Conservation (phyloP, 2,888 invertebrate genomes). For the Sphaerophoria taeniata region DNA sequence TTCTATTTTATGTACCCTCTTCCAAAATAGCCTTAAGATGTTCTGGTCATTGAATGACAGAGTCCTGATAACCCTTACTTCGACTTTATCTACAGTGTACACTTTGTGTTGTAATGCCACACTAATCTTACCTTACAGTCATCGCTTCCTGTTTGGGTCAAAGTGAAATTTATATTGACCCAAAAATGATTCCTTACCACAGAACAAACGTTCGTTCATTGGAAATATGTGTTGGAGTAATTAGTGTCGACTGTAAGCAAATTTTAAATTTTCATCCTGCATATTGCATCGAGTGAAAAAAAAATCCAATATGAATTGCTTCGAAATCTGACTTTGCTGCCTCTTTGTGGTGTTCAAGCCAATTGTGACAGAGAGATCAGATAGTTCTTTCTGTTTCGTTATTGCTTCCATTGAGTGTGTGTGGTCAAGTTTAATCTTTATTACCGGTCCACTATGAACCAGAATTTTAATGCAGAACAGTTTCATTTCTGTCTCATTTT, state of each 20-base stretch:
- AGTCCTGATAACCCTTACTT: neutral
- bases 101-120: neutral
- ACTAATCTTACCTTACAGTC: conserved; percentile 3
- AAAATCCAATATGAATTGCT: neutral
- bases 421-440: conserved; percentile 69
- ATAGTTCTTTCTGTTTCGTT: no score
- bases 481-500: neutral
- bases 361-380: no score
- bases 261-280: neutral
- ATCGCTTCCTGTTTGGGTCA: neutral
- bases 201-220: neutral
- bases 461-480: conserved; percentile 55
- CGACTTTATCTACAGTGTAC: neutral
- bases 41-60: conserved; percentile 27
- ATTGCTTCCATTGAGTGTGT: neutral
- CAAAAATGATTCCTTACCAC: conserved; percentile 42
- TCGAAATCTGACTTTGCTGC: conserved; percentile 33
- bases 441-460: conserved; percentile 67
- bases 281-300: no score
- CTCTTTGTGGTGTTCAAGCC: conserved; percentile 31
- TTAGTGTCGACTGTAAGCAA: neutral
- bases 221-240: neutral
- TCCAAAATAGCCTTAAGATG: conserved; percentile 34
- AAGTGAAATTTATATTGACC: neutral
- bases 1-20: conserved; percentile 34